Evolutionary conservation across 2,113 vertebrate species (phyloP), one percentile per base, ranked within the genome.

Genomic region (Neopipo cinnamomea): DNA sequence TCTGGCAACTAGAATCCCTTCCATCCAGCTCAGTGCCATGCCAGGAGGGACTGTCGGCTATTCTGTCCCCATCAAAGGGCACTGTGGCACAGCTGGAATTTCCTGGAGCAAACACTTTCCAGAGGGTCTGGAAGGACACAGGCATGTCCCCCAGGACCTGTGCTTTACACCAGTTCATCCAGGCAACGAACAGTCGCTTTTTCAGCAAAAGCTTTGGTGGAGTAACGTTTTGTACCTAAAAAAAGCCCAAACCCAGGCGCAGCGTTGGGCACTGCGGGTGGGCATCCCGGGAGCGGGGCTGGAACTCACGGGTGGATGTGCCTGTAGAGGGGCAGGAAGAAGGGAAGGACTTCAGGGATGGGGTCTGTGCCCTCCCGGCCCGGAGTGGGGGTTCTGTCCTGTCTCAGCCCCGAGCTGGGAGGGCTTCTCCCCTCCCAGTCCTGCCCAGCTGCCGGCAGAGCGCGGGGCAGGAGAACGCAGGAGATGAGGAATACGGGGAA

Each of bases 41-140:
- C 75, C 75, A 35, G 28, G n/a, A 31, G 52, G 8, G 56, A 9
- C 0, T 6, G 31, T 2, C 8, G 2, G 70, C 53, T 47, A 15
- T 41, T 62, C 62, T 18, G 41, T 8, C 35, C 83, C 42, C 58
- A 62, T 9, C 61, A 6, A 11, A 33, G 23, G 33, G 8, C 31
- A 1, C n/a, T 0, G 30, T 1, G 44, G 49, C 22, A 18, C 22
- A 5, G 8, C n/a, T 1, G 16, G n/a, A 17, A 4, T 11, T 6
- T 11, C 18, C 4, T 0, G 22, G 12, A 10, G 3, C 0, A 0
- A 31, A 12, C 10, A 0, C 31, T 28, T 39, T 8, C 22, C 58
- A 4, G 44, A 4, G 8, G 46, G 21, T 7, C 37, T 8, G 1
- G 2, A 2, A 31, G 50, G 44, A 22, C 39, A 33, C 11, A 3